Evolutionary conservation across 2,797 vertebrate species (phyloP).

Genomic region (Pangasius larnaudii): DNA sequence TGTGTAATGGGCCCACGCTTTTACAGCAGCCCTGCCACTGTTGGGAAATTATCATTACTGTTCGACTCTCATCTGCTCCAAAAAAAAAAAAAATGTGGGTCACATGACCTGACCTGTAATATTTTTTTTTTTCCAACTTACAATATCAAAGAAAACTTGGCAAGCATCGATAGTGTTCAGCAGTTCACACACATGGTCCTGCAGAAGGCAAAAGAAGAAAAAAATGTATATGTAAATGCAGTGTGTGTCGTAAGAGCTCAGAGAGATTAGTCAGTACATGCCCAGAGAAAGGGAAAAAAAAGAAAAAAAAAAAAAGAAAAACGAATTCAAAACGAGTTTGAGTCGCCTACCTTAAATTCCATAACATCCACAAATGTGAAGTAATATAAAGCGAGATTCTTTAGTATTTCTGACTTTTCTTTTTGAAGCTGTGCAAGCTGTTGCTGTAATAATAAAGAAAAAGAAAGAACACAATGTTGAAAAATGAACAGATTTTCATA

Average conservation of each 20-base stretch:
- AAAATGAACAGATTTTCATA: background rate
- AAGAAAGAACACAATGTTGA: background rate
- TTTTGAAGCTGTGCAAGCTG: conserved; percentile 99
- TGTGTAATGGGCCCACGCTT: background rate
- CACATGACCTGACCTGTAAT: background rate
- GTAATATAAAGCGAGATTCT: conserved; percentile 97
- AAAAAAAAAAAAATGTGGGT: background rate
- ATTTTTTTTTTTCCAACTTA: conserved; percentile 73
- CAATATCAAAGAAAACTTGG: conserved; percentile 99
- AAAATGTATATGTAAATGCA: background rate
- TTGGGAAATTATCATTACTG: background rate
- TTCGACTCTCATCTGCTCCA: background rate
- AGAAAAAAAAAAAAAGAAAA: background rate
- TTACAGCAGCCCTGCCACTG: background rate
- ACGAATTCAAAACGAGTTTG: background rate
- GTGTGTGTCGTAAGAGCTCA: background rate
- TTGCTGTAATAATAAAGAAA: conserved; percentile 82
- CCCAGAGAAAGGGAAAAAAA: background rate
- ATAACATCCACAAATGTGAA: conserved; percentile 99
- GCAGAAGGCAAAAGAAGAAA: conserved; percentile 46
- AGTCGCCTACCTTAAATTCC: conserved; percentile 93
- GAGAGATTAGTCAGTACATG: background rate
- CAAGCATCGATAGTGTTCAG: conserved; percentile 96
- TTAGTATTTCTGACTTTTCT: conserved; percentile 98
- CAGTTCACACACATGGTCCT: conserved; percentile 98